Conservation (phyloP, 1,140 invertebrate genomes). For the Hyles euphorbiae region DNA sequence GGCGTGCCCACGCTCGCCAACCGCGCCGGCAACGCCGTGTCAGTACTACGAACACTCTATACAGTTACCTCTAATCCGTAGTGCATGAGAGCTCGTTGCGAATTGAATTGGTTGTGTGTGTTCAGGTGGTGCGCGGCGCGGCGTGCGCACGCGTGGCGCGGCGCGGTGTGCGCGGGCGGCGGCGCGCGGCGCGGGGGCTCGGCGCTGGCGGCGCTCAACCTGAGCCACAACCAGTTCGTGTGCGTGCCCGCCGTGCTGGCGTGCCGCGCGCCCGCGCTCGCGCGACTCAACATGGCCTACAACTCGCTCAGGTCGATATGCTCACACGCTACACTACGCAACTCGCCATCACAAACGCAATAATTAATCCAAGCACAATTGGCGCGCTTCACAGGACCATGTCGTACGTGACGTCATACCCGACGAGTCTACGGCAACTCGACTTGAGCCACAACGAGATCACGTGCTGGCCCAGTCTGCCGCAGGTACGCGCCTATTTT, state of each 20-base stretch:
- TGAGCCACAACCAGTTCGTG: constrained; percentile 94
- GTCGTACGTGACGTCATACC: constrained; percentile 93
- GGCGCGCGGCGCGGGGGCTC: constrained; percentile 76
- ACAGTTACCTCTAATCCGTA: background rate
- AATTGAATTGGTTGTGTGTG: too few species aligned
- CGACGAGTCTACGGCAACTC: constrained; percentile 90
- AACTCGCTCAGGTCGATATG: constrained; percentile 80
- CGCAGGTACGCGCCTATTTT: constrained; percentile 67
- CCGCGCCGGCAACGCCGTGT: constrained; percentile 52
- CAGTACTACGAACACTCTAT: constrained; percentile 20
- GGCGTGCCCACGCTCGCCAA: constrained; percentile 34
- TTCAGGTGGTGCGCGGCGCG: constrained; percentile 75
- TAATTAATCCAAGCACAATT: background rate
- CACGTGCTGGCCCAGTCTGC: constrained; percentile 89
- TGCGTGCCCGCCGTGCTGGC: constrained; percentile 90
- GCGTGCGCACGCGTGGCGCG: constrained; percentile 70
- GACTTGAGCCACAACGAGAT: constrained; percentile 97
- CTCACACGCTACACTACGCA: background rate
- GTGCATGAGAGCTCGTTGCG: too few species aligned
- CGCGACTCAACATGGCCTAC: constrained; percentile 92
- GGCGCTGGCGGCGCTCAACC: constrained; percentile 85
- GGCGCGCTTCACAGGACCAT: constrained; percentile 77
- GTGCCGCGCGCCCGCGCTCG: constrained; percentile 90
- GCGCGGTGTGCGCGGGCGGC: constrained; percentile 77
- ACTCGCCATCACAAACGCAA: background rate